phyloP scores from a whole-genome alignment of 2,113 vertebrate genomes.

The Microcebus lehilahytsara region DNA sequence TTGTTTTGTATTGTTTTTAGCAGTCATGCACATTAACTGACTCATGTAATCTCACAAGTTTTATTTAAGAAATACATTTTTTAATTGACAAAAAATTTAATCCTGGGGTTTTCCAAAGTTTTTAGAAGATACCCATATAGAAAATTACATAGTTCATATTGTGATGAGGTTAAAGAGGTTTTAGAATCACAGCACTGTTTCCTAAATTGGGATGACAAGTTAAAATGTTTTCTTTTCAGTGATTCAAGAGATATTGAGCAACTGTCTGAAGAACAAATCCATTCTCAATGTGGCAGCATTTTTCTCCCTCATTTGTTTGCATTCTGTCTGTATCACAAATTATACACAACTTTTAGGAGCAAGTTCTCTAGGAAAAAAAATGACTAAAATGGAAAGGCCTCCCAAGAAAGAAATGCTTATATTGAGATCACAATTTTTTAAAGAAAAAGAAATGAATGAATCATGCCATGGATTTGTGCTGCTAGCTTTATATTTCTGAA shows the following conservation, averaged over 20 bases:
- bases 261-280: constrained; percentile 46
- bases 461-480: background rate
- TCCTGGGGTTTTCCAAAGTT: background rate
- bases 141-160: background rate
- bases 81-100: background rate
- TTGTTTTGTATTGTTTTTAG: background rate
- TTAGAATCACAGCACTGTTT: background rate
- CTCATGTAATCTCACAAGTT: background rate
- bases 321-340: constrained; percentile 32
- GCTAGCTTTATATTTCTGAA: background rate
- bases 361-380: constrained; percentile 38
- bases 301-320: constrained; percentile 8
- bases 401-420: constrained; percentile 15
- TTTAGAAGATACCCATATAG: background rate
- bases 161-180: background rate
- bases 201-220: background rate
- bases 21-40: background rate
- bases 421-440: background rate
- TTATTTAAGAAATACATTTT: background rate
- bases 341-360: constrained; percentile 7
- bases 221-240: constrained; percentile 34
- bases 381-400: constrained; percentile 37
- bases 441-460: constrained; percentile 44
- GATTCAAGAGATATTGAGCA: constrained; percentile 42
- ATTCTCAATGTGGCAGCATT: background rate